Evolutionary conservation across 2,797 vertebrate species (phyloP), one percentile per base, ranked within the genome.

Genomic region (Tokudaia muenninki): DNA sequence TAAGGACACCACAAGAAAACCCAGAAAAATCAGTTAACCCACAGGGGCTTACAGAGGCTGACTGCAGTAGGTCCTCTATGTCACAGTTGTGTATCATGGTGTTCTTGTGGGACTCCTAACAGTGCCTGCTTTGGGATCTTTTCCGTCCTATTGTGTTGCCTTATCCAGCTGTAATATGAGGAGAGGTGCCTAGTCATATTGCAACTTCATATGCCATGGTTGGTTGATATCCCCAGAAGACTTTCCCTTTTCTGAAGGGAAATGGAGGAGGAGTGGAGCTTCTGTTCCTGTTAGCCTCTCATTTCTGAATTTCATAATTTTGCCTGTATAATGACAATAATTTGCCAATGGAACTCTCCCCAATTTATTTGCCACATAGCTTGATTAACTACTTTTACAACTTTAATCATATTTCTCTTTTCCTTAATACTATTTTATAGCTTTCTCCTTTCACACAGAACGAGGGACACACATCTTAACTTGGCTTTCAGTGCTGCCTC

Each of bases 221-320:
- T 72, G 70, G 7, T 37, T 72, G 17, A 37, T 72, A 72, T 37
- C n/a, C n/a, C n/a, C n/a, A 21, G 8, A 19, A 72, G 70, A n/a
- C 70, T 37, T 72, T n/a, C 17, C n/a, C 70, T 37, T 37, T 72
- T 72, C n/a, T 37, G 19, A 10, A 37, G 17, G n/a, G 19, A 72
- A 72, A 65, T 21, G 3, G 3, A 37, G 6, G 67, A n/a, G 34
- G 70, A 37, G n/a, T 70, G 34, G n/a, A 72, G 17, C 59, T 3
- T 61, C 65, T 34, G 65, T 82, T 84, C 80, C 12, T 37, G 34
- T 55, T 52, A 72, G 24, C 17, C 47, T 94, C 65, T 80, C 41
- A 87, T 70, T 83, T 93, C 41, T 75, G 50, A 55, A 61, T 44
- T 89, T 93, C 3, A 59, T 74, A 55, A 47, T 74, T 74, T 94